Conservation (phyloP, 2,888 invertebrate genomes). For the Orthosia gothica region DNA sequence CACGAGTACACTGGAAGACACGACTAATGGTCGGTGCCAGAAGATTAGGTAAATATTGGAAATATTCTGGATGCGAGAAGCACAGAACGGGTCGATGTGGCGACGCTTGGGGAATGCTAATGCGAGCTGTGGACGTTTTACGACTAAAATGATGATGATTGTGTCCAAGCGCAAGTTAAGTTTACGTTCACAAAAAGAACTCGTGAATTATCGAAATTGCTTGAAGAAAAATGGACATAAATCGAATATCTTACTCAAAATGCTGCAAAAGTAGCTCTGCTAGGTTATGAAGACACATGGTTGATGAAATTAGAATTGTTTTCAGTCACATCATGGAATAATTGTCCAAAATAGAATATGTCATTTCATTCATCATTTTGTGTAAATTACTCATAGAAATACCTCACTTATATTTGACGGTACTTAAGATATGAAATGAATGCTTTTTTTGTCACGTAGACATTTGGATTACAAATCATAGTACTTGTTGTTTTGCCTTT, state of each 20-base stretch:
- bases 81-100: too few species aligned
- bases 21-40: not conserved
- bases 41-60: too few species aligned
- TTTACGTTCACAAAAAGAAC: not conserved
- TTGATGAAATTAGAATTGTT: not conserved
- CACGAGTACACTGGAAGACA: not conserved
- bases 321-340: not conserved
- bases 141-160: too few species aligned
- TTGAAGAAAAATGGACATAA: not conserved
- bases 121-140: too few species aligned
- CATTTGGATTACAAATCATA: constrained; percentile 14
- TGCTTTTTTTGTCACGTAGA: constrained; percentile 30
- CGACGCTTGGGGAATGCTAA: too few species aligned
- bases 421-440: constrained; percentile 2
- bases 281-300: not conserved
- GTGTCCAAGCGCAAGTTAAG: not conserved
- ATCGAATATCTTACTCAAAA: not conserved
- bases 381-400: constrained; percentile 26
- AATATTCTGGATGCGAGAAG: too few species aligned
- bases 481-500: not conserved
- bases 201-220: not conserved
- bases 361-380: not conserved
- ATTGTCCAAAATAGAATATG: not conserved
- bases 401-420: constrained; percentile 1
- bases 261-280: not conserved